Evolutionary conservation across 2,888 invertebrate species (phyloP), one percentile per base, ranked within the genome.

Genomic region (Melieria omissa): DNA sequence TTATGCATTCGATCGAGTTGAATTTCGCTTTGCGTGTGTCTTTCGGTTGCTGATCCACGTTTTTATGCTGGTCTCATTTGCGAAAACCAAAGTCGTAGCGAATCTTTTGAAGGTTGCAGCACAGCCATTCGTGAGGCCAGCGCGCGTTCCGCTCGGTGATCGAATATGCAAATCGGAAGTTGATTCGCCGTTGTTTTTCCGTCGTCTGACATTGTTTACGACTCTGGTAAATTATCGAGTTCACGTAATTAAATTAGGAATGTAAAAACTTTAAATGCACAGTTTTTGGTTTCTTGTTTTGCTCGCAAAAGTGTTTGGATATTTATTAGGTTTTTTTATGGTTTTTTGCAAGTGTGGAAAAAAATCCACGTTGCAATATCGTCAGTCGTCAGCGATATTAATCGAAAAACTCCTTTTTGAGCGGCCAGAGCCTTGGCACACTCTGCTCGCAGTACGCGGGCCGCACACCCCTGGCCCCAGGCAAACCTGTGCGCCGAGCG

Each of bases 401-500:
- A 72, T 72, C 67, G 45, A 44, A 72, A 57, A 72, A 72, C 67
- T 72, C 72, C 72, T 72, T 72, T 72, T 72, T 63, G 49, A 76
- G 71, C 76, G 57, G 45, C 62, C 44, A 69, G 74, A 73, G 71
- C 73, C 72, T 72, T 72, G 72, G 63, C 72, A 72, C 67, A 67
- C 67, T 63, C 67, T 67, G 61, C 60, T 52, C 60, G 60, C 52
- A 67, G 44, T 52, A 52, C 60, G 49, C 10, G 49, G 29, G 52
- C 67, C 60, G 60, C 67, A 61, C 60, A 29, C 29, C 29, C 29
- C 29, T 29, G 29, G 29, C 29, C 29, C 29, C 29, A 29, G 29
- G 29, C 29, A 29, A 29, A 29, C 29, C 67, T 52, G 52, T 58
- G 58, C 57, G 66, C 49, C 7, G 52, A 29, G 29, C 29, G 2